A percentile compares a stretch with the other conserved stretches of the same genome.
phyloP scores from a whole-genome alignment of 1,140 invertebrate genomes.

The Lordiphosa stackelbergi region DNA sequence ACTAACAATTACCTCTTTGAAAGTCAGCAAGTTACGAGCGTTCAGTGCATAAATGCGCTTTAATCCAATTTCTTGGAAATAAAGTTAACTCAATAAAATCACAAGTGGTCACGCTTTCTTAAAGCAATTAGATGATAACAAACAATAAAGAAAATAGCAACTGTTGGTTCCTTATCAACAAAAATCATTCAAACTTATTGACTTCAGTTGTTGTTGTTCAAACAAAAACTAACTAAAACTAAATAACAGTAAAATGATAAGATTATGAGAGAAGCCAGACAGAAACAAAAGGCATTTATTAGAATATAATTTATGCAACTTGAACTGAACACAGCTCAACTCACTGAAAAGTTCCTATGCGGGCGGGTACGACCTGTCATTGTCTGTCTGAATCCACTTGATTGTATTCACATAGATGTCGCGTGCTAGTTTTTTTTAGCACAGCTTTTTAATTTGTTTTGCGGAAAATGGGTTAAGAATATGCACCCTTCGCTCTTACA shows the following conservation, averaged over 20 bases:
- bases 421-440: constrained; percentile 18
- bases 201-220: constrained; percentile 6
- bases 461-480: constrained; percentile 58
- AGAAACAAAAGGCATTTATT: constrained; percentile 60
- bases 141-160: constrained; percentile 5
- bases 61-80: constrained; percentile 25
- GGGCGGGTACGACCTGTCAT: constrained; percentile 6
- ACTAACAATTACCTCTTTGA: too few species aligned
- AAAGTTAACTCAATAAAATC: constrained; percentile 7
- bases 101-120: too few species aligned
- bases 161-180: constrained; percentile 15
- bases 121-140: constrained; percentile 24
- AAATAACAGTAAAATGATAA: constrained; percentile 31
- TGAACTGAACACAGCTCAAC: not conserved
- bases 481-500: constrained; percentile 51
- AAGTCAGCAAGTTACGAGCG: not conserved
- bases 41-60: constrained; percentile 9
- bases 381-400: not conserved
- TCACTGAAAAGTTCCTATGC: not conserved
- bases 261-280: constrained; percentile 15
- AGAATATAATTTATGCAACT: constrained; percentile 56
- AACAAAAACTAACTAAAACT: constrained; percentile 16
- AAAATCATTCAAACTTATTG: constrained; percentile 8
- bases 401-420: not conserved
- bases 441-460: constrained; percentile 5